These are phyloP conservation scores for Gymnoscelis rufifasciata DNA, from an alignment of 2,888 invertebrate species.

Conservation along the genomic window DNA sequence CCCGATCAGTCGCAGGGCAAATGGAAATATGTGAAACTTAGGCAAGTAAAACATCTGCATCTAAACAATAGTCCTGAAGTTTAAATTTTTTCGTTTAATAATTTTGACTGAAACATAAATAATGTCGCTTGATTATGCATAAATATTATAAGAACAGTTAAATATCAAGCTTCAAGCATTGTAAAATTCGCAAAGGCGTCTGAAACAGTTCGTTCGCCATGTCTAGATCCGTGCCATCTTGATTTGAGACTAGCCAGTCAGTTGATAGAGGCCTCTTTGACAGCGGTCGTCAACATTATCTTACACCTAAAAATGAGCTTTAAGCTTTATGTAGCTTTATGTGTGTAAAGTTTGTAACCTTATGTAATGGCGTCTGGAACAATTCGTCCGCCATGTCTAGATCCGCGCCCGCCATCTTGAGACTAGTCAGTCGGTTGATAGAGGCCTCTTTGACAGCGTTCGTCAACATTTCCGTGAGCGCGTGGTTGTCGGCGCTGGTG, in stretches of 20 bases:
- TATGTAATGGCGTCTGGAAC: slow-evolving; percentile 84
- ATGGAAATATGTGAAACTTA: no score
- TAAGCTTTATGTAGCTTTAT: no score
- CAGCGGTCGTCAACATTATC: slow-evolving; percentile 83
- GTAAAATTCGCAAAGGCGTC: slow-evolving; percentile 79
- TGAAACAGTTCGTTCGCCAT: slow-evolving; percentile 81
- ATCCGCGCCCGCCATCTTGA: slow-evolving; percentile 83
- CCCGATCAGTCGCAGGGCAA: no score
- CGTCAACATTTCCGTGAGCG: slow-evolving; percentile 84
- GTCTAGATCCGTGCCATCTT: slow-evolving; percentile 81
- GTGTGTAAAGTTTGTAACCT: slow-evolving; percentile 47
- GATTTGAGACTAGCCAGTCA: slow-evolving; percentile 81
- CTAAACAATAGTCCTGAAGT: no score
- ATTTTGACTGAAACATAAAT: no score
- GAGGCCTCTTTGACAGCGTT: slow-evolving; percentile 81
- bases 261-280: slow-evolving; percentile 77
- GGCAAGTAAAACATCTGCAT: no score
- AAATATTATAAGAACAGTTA: no score
- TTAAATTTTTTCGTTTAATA: no score
- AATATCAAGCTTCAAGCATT: no score
- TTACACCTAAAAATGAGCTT: no score
- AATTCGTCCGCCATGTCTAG: slow-evolving; percentile 80
- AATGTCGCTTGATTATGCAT: no score
- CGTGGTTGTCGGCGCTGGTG: slow-evolving; percentile 74
- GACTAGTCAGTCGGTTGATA: slow-evolving; percentile 77